Conservation (phyloP, 2,888 invertebrate genomes). For the Lepidocyrtoides sp. region DNA sequence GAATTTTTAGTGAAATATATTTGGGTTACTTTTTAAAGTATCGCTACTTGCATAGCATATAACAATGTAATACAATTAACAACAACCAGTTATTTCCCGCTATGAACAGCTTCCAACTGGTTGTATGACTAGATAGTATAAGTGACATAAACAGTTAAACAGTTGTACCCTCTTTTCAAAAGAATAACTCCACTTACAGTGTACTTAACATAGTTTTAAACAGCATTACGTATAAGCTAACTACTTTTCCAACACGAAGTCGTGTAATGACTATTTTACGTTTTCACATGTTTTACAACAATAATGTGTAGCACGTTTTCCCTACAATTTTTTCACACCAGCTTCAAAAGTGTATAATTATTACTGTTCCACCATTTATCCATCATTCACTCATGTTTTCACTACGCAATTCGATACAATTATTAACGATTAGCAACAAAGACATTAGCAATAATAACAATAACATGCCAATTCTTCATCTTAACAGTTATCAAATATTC, state of each 20-base stretch:
- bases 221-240: background rate
- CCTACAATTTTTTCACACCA: background rate
- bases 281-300: slow-evolving; percentile 1
- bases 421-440: too few relatives aligned
- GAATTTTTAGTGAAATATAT: too few relatives aligned
- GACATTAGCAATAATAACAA: too few relatives aligned
- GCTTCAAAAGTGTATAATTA: background rate
- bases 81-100: slow-evolving; percentile 2
- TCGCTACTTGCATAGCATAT: too few relatives aligned
- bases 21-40: too few relatives aligned
- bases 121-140: slow-evolving; percentile 41
- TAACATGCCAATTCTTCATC: too few relatives aligned
- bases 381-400: background rate
- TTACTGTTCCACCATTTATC: background rate
- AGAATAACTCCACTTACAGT: background rate
- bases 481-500: too few relatives aligned
- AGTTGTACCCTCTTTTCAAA: slow-evolving; percentile 32
- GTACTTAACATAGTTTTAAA: background rate
- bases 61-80: background rate
- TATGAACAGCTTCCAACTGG: background rate
- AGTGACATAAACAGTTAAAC: slow-evolving; percentile 45
- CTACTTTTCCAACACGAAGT: background rate
- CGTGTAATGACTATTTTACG: background rate
- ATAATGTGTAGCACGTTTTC: background rate
- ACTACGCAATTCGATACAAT: background rate